Base-by-base conservation (phyloP, 2,113 vertebrate species). In the Gopherus evgoodei region DNA sequence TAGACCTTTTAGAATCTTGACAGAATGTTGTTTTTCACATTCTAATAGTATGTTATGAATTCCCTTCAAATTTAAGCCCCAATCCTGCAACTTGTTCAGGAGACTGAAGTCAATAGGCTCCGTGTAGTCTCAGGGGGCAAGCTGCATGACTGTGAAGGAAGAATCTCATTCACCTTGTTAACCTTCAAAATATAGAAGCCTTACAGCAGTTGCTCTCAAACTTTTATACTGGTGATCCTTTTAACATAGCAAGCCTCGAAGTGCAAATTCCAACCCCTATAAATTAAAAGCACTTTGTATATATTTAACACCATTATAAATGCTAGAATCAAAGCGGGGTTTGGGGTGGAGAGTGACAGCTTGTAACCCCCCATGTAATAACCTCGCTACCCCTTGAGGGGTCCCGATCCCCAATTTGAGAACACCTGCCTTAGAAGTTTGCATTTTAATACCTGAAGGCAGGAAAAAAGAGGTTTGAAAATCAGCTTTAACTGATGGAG, bases 161-260 rank as follows among this genome's bases (percentile, higher is more conserved):
- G 31, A 91, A 95, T 91, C 90, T 85, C 93, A 76, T 85, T 91
- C 79, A 79, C 54, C 57, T 54, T 80, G 84, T n/a, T 94, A 96
- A 95, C 91, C 84, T 87, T 93, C 25, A 83, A 91, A 75, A 90
- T 92, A 95, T 88, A 53, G 93, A 95, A 95, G 94, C 27, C 16
- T 79, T 65, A 95, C 89, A 94, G 65, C 50, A 50, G 50, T 50
- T 5, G 50, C 50, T 50, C 50, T 50, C 50, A 16, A 50, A 50
- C 13, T 50, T 50, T 50, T 50, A 50, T 50, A 50, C 50, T 50
- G 50, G 14, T 50, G 50, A 50, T 13, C 50, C 50, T 13, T 50
- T 50, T 50, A 14, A 50, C 13, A 50, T 16, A 50, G 50, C 50
- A 50, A 50, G 13, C 50, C 50, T 50, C 50, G 50, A 13, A 50